Base-by-base conservation (phyloP, 2,113 vertebrate species). In the Myotis brandtii region DNA sequence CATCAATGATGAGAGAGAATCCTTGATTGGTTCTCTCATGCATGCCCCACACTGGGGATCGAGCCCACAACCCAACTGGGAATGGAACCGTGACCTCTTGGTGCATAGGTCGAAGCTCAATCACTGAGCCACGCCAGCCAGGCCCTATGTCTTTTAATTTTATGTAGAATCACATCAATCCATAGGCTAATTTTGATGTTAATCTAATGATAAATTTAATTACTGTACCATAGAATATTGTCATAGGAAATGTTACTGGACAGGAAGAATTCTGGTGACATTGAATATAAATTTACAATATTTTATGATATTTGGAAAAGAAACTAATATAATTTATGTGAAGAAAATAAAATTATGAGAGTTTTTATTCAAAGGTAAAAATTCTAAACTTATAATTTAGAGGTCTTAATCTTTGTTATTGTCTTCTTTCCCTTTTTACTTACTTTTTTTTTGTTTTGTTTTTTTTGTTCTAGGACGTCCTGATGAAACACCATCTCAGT, bases 401-500 rank as follows among this genome's bases (percentile, higher is more conserved):
- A 82, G 2, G 13, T 50, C 43, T 76, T 34, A 83, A 59, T 6
- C 11, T 83, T 66, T 34, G 64, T 64, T 62, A 34, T 67, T 72
- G 43, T 27, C 37, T 46, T 59, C 23, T 80, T 69, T 89, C 23
- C 48, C 32, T 46, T 37, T 75, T 64, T 20, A 66, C 21, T 14
- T 93, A 87, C 69, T 87, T 87, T 62, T 59, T 23, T 27, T n/a
- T n/a, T n/a, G n/a, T n/a, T n/a, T n/a, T n/a, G n/a, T n/a, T n/a
- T n/a, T n/a, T 16, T 52, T 93, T 66, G 34, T 66, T 46, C 64
- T 46, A 96, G 96, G 50, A 66, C 25, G 12, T 81, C 25, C 93
- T 37, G 72, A 34, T 56, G 91, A 52, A 91, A 0, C 89, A 43
- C 70, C 90, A 9, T 52, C 91, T 80, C 2, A 1, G 50, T 11